A percentile compares a stretch with the other conserved stretches of the same genome.
These are phyloP conservation scores for Falco cherrug DNA, from an alignment of 2,797 vertebrate genomes.

Conservation along the genomic window DNA sequence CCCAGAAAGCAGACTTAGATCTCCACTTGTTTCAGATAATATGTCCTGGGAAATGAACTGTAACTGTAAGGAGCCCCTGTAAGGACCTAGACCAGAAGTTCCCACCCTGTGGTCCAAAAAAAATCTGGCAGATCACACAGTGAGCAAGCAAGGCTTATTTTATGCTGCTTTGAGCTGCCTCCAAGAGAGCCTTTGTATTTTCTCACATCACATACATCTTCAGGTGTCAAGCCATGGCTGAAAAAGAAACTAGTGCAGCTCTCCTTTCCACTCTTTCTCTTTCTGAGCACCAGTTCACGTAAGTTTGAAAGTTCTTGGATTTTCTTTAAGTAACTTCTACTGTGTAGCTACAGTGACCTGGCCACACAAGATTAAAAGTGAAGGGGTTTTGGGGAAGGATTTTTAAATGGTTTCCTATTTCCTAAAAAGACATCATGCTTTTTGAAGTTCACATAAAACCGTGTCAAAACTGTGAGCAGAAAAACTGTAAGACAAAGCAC, in stretches of 20 bases:
- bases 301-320: neutral
- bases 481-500: neutral
- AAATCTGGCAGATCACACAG: neutral
- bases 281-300: neutral
- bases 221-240: neutral
- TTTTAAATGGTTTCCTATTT: neutral
- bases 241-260: neutral
- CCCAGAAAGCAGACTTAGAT: neutral
- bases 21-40: neutral
- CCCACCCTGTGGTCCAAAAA: neutral
- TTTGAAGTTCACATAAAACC: neutral
- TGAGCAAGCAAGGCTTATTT: neutral
- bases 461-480: neutral
- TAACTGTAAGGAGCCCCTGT: neutral
- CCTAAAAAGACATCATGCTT: neutral
- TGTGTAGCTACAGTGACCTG: neutral
- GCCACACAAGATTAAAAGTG: neutral
- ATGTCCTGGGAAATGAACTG: neutral
- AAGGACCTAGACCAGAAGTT: neutral
- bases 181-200: neutral
- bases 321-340: neutral
- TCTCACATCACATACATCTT: neutral
- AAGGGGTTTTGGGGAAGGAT: neutral
- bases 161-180: neutral
- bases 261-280: neutral